Percentiles rank a stretch among this genome's conserved stretches.
These are phyloP conservation scores for Sebastes itinus DNA, from an alignment of 2,797 vertebrate species.

Conservation along the genomic window DNA sequence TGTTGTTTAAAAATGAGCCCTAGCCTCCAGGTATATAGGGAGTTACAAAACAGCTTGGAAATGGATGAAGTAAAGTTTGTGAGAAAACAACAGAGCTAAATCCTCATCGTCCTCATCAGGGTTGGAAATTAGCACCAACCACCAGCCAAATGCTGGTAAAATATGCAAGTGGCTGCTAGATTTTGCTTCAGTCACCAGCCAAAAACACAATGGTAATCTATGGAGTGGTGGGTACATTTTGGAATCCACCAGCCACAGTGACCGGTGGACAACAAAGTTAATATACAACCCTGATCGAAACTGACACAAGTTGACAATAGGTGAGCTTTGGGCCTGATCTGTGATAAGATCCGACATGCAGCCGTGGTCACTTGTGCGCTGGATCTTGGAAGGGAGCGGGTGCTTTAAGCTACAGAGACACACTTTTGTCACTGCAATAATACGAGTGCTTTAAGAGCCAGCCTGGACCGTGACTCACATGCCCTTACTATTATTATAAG, in stretches of 20 bases:
- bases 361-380: background rate
- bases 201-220: no score
- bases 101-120: background rate
- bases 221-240: no score
- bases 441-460: background rate
- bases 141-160: no score
- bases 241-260: no score
- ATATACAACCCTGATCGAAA: background rate
- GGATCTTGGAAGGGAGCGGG: background rate
- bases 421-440: constrained; percentile 2
- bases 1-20: constrained; percentile 22
- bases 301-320: background rate
- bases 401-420: constrained; percentile 6
- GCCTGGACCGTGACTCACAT: background rate
- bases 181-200: no score
- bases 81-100: background rate
- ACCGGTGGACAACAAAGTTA: no score
- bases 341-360: constrained; percentile 6
- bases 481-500: background rate
- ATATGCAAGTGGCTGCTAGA: no score
- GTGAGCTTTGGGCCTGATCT: background rate
- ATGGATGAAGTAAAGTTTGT: background rate
- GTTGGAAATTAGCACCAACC: no score
- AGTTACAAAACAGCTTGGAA: constrained; percentile 12
- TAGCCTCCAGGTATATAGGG: background rate